These are phyloP conservation scores for Silvanus unidentatus DNA, from an alignment of 2,888 invertebrate genomes.

Conservation along the genomic window DNA sequence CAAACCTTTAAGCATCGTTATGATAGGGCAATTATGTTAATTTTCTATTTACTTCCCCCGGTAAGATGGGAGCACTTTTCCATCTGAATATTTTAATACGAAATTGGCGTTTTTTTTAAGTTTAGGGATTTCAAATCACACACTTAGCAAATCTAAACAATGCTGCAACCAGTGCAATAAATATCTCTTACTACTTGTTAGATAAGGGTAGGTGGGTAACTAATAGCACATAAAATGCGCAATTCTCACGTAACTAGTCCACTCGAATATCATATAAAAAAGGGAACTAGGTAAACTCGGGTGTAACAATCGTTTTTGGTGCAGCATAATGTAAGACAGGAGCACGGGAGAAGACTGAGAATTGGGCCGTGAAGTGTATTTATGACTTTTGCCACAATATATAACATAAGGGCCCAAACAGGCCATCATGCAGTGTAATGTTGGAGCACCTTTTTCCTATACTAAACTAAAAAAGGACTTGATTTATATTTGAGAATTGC, in stretches of 20 bases:
- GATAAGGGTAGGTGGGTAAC: constrained; percentile 2
- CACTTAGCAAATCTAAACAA: not conserved
- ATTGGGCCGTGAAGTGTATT: constrained; percentile 6
- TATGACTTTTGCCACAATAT: not conserved
- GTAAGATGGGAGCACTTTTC: constrained; percentile 8
- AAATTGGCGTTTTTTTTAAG: constrained; percentile 4
- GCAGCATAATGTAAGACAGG: no score
- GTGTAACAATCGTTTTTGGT: no score
- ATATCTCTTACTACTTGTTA: not conserved
- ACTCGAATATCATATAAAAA: no score
- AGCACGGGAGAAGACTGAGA: not conserved
- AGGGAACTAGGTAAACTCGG: no score
- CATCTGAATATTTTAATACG: constrained; percentile 15
- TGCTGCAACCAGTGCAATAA: not conserved
- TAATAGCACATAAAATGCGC: constrained; percentile 1
- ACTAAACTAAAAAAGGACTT: not conserved
- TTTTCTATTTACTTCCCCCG: constrained; percentile 15
- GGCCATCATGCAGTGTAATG: no score
- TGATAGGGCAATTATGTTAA: constrained; percentile 15
- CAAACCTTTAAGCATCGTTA: not conserved
- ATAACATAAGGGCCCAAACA: no score
- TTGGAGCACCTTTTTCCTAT: no score
- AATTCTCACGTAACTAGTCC: not conserved
- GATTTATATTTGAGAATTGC: constrained; percentile 9
- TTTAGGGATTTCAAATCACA: no score